These are phyloP conservation scores for Drosophila funebris DNA, from an alignment of 1,140 invertebrate genomes.

Conservation along the genomic window DNA sequence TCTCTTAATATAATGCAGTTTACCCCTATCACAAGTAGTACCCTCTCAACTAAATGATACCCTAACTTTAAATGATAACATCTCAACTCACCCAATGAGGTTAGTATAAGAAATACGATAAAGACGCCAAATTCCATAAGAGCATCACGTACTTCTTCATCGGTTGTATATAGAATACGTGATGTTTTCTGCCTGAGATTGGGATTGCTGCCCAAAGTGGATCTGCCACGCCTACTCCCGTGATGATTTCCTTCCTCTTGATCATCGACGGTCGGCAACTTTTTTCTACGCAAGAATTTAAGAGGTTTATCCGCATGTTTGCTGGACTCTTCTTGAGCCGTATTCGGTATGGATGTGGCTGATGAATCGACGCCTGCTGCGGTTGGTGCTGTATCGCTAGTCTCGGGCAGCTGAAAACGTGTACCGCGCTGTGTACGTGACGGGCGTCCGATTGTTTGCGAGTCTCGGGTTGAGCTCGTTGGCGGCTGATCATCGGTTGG, in stretches of 20 bases:
- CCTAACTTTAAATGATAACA: too few species aligned
- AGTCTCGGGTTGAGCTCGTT: neutral
- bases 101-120: slow-evolving; percentile 67
- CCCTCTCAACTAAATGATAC: too few species aligned
- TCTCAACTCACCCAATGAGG: slow-evolving; percentile 64
- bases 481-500: neutral
- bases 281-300: neutral
- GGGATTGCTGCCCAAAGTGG: neutral
- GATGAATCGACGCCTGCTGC: too few species aligned
- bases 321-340: neutral
- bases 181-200: slow-evolving; percentile 7
- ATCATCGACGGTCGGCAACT: neutral
- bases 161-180: slow-evolving; percentile 55
- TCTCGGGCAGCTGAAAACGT: too few species aligned
- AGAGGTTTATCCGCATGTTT: neutral
- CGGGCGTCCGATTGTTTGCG: too few species aligned
- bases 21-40: too few species aligned
- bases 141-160: slow-evolving; percentile 67
- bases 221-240: neutral
- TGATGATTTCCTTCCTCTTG: neutral
- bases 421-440: too few species aligned
- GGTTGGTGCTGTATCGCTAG: too few species aligned
- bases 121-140: slow-evolving; percentile 67
- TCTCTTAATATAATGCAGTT: too few species aligned
- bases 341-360: too few species aligned